These are phyloP conservation scores for Synaphobranchus kaupii DNA, from an alignment of 2,797 vertebrate genomes.

Conservation along the genomic window DNA sequence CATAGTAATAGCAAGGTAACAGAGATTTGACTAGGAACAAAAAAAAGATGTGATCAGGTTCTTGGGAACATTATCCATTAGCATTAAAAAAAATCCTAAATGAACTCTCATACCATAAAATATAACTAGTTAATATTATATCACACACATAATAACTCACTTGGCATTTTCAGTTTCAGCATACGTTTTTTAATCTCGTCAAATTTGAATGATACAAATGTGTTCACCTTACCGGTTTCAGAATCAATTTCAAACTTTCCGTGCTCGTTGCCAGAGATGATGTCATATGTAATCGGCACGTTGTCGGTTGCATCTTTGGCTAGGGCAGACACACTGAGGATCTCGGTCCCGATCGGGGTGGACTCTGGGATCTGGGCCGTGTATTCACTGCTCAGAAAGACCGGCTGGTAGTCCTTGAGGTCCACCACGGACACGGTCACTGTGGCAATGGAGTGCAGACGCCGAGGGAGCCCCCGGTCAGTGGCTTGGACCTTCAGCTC, in stretches of 20 bases:
- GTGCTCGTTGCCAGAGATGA: conserved; percentile 85
- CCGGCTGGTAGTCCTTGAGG: conserved; percentile 86
- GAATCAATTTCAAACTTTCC: conserved; percentile 81
- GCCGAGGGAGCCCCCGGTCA: conserved; percentile 81
- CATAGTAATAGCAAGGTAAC: background rate
- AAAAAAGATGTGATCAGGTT: background rate
- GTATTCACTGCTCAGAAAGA: conserved; percentile 85
- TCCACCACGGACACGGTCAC: conserved; percentile 87
- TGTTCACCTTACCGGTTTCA: conserved; percentile 76
- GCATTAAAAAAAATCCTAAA: background rate
- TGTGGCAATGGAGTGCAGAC: conserved; percentile 81
- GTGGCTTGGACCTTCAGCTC: conserved; percentile 88
- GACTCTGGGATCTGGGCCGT: conserved; percentile 82
- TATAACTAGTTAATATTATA: background rate
- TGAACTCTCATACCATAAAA: background rate
- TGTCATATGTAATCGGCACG: conserved; percentile 75
- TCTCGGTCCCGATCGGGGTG: conserved; percentile 72
- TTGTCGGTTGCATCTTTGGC: conserved; percentile 72
- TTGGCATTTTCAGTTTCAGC: background rate
- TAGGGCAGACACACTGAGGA: conserved; percentile 80
- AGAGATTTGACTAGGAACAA: background rate
- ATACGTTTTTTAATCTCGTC: too few species aligned
- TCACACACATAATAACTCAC: background rate
- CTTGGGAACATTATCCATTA: background rate
- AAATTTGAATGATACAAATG: background rate